phyloP scores from a whole-genome alignment of 2,888 invertebrate genomes.

The Homarus gammarus region DNA sequence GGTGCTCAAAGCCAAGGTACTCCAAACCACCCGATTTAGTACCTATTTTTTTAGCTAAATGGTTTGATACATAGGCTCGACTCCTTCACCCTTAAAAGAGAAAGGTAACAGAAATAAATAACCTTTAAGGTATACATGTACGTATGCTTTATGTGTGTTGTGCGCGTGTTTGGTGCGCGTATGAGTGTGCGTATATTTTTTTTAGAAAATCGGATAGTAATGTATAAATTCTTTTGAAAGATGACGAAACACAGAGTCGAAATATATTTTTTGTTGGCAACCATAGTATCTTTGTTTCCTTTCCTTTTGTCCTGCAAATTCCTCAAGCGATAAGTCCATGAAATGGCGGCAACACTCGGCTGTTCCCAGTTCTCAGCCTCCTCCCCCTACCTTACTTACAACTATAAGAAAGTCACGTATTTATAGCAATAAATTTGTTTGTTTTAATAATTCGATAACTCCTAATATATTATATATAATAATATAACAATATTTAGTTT shows the following conservation, averaged over 20 bases:
- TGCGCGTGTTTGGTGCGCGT: too few species aligned
- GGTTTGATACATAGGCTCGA: neutral
- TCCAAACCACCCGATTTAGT: neutral
- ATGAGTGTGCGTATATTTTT: too few species aligned
- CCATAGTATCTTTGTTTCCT: too few species aligned
- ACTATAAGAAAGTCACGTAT: neutral
- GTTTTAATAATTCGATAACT: too few species aligned
- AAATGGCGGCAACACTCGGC: slow-evolving; percentile 29
- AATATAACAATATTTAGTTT: too few species aligned
- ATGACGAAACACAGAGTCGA: too few species aligned
- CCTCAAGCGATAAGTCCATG: neutral
- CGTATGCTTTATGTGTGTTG: slow-evolving; percentile 27
- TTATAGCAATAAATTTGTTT: too few species aligned
- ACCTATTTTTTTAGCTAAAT: neutral
- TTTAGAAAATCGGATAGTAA: too few species aligned
- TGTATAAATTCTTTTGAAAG: too few species aligned
- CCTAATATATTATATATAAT: too few species aligned
- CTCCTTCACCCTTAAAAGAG: neutral
- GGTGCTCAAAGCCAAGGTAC: neutral
- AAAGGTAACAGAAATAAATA: neutral
- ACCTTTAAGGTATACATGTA: slow-evolving; percentile 14
- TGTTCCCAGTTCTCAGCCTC: slow-evolving; percentile 23
- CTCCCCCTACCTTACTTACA: neutral
- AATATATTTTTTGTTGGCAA: too few species aligned
- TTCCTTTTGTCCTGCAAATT: neutral